Base-by-base conservation (phyloP, 64 coral and sea anemone species). In the Montipora sp. region DNA sequence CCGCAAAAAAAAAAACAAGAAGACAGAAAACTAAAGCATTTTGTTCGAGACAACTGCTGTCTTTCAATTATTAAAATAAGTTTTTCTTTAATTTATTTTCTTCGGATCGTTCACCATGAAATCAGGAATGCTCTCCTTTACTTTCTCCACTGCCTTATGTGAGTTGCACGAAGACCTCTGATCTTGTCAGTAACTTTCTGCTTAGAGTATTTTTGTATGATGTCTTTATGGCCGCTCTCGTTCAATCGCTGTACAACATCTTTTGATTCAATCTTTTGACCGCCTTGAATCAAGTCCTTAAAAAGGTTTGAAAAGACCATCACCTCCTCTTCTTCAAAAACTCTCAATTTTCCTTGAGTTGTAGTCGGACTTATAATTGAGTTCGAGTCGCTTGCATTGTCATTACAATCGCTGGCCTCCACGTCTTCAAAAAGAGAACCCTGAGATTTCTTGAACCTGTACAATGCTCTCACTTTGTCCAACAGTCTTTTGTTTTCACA, bases 101-200 rank as follows among this genome's bases (percentile, higher is more conserved):
- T 24, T 24, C 23, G 23, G 23, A 24, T 24, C 23, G 23, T 24
- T 24, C 23, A 24, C 23, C 23, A 24, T 81, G 4, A 51, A 53
- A 36, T 11, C 20, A 12, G 27, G 12, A 44, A 1, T 59, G 53
- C 51, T 53, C 0, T 49, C 20, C 5, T 21, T 60, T 13, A 81
- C 48, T 57, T 81, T 81, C 79, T 81, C 79, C 79, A 59, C 51
- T 59, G 53, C 79, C 79, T 81, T 10, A 60, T 81, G 51, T 81
- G 22, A 3, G 79, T 81, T 11, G 51, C 3, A 59, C 53, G 79
- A 11, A 81, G 79, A 60, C 80, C 80, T 82, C 80, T 82, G 22
- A 82, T 82, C 8, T 82, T 82, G 51, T 82, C 80, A 18, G 57
- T 63, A 12, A 82, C 8, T 65, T 82, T 82, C 14, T 63, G 80